Conservation (phyloP, 2,888 invertebrate species). For the Nebria brevicollis region DNA sequence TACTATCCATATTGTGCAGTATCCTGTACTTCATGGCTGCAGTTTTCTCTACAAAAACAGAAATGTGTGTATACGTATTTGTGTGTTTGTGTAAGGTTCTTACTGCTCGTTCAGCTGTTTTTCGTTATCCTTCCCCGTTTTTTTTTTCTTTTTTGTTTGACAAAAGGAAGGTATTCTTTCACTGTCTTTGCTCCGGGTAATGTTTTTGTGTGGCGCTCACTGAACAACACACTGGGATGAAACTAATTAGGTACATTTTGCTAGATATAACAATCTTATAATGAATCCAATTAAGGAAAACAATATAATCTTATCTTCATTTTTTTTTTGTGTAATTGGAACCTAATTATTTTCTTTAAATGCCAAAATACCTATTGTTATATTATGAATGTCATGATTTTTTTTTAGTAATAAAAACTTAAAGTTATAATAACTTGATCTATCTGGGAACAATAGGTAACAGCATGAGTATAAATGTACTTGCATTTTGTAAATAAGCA, state of each 20-base stretch:
- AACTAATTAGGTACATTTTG: slow-evolving; percentile 23
- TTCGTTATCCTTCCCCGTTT: not conserved
- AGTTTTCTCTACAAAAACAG: not conserved
- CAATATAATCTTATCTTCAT: not conserved
- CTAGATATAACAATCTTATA: slow-evolving; percentile 14
- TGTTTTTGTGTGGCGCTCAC: slow-evolving; percentile 8
- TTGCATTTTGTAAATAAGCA: not conserved
- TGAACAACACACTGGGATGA: not conserved
- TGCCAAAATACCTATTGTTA: not conserved
- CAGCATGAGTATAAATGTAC: no score
- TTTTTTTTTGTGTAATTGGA: not conserved
- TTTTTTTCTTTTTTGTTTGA: not conserved
- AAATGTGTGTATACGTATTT: not conserved
- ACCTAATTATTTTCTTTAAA: not conserved
- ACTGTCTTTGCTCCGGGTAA: slow-evolving; percentile 4
- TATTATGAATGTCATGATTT: no score
- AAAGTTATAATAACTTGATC: no score
- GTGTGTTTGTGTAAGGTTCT: not conserved
- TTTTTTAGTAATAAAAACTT: no score
- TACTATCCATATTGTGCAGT: not conserved
- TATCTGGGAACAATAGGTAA: no score
- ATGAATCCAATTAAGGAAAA: not conserved
- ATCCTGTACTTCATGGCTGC: not conserved
- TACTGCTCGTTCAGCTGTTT: slow-evolving; percentile 15
- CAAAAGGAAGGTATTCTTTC: slow-evolving; percentile 11